A percentile compares a stretch with the other conserved stretches of the same genome.
phyloP scores from a whole-genome alignment of 2,888 invertebrate species.

The Acrobasis consociella region DNA sequence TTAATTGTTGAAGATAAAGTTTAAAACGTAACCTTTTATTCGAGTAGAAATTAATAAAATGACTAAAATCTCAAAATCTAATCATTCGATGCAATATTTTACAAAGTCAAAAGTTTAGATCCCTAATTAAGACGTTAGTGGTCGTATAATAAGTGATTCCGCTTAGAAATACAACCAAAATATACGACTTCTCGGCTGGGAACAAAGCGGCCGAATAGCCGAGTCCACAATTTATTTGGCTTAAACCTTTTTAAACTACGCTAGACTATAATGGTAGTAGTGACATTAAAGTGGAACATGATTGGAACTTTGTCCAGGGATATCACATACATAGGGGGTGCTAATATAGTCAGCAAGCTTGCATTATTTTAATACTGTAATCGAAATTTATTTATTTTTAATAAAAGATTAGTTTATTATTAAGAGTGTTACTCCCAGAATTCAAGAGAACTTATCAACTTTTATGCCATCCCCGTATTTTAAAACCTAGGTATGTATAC shows the following conservation, averaged over 20 bases:
- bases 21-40: constrained; percentile 33
- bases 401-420: too few species aligned
- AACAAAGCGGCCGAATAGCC: constrained; percentile 62
- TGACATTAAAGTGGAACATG: too few species aligned
- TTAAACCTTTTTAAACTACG: constrained; percentile 51
- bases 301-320: too few species aligned
- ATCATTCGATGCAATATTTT: constrained; percentile 56
- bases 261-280: constrained; percentile 57
- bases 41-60: constrained; percentile 44
- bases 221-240: constrained; percentile 62
- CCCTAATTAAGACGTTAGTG: constrained; percentile 72
- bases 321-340: too few species aligned
- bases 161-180: constrained; percentile 55
- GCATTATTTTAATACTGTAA: too few species aligned
- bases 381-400: too few species aligned
- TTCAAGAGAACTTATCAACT: too few species aligned
- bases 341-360: too few species aligned
- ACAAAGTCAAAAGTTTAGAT: constrained; percentile 54
- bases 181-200: constrained; percentile 54
- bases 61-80: constrained; percentile 40
- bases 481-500: too few species aligned
- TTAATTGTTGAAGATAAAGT: constrained; percentile 4
- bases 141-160: constrained; percentile 58
- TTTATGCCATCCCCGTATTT: too few species aligned
- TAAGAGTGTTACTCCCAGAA: too few species aligned